Conservation (phyloP, 2,113 vertebrate species). For the Lophotis ruficrista region DNA sequence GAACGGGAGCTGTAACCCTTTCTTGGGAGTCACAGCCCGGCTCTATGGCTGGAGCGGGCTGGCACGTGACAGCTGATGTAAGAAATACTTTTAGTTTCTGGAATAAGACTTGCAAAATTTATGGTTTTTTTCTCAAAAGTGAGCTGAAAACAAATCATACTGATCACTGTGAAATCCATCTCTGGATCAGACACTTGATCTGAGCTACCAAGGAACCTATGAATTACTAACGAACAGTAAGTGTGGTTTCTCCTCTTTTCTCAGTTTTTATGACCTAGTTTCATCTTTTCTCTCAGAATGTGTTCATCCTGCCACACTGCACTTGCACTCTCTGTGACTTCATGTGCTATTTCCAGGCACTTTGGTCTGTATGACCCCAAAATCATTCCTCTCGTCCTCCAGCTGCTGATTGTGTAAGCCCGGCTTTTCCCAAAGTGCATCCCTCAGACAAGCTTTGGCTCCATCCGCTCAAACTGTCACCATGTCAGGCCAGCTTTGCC, state of each 20-base stretch:
- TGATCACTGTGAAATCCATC: background rate
- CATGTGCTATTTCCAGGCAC: background rate
- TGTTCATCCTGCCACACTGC: background rate
- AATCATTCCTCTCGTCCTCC: background rate
- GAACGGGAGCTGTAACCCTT: background rate
- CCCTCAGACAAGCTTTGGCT: background rate
- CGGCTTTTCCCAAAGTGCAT: background rate
- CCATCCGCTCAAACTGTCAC: rapidly evolving
- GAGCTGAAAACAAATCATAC: background rate
- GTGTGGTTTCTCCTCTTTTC: background rate
- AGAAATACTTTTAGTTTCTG: background rate
- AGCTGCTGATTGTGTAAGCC: background rate
- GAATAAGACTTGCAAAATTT: background rate
- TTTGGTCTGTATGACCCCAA: background rate
- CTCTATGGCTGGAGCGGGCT: background rate
- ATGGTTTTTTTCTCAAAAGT: background rate
- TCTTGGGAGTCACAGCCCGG: background rate
- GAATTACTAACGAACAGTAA: background rate
- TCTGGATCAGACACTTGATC: background rate
- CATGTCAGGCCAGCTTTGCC: background rate
- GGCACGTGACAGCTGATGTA: background rate
- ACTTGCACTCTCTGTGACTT: background rate
- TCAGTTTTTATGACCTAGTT: slow-evolving; percentile 2
- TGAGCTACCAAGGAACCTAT: background rate
- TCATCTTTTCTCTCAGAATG: background rate